Percentiles rank a stretch among this genome's conserved stretches.
phyloP scores from a whole-genome alignment of 2,888 invertebrate species.

The Rhagonycha lutea region DNA sequence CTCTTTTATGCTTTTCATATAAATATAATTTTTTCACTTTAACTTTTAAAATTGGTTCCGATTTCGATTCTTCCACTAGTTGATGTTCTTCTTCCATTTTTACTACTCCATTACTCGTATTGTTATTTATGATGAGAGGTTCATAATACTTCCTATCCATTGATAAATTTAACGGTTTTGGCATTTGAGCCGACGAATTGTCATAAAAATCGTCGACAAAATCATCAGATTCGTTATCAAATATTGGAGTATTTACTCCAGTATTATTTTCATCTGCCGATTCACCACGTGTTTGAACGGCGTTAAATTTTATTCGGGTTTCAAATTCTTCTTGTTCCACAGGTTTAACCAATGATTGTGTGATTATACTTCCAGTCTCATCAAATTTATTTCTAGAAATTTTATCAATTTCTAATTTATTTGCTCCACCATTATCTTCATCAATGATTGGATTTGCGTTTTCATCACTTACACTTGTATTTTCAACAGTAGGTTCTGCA shows the following conservation, averaged over 20 bases:
- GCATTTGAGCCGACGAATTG: not conserved
- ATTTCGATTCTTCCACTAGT: not conserved
- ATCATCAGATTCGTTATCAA: not conserved
- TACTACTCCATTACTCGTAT: not conserved
- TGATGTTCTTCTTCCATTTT: not conserved
- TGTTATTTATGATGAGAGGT: not conserved
- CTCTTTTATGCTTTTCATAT: not conserved
- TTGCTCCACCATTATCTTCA: not conserved
- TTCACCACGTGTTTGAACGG: too few relatives aligned
- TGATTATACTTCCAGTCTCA: not conserved
- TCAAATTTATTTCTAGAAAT: not conserved
- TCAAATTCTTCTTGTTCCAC: not conserved
- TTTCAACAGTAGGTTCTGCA: not conserved
- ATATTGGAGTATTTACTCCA: not conserved
- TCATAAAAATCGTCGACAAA: not conserved
- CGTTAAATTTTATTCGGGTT: not conserved
- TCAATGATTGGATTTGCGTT: not conserved
- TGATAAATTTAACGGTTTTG: conserved; percentile 7
- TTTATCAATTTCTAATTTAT: not conserved
- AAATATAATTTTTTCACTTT: not conserved
- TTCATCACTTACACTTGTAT: not conserved
- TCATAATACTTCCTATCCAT: not conserved
- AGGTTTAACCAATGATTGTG: not conserved
- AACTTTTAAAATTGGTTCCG: not conserved
- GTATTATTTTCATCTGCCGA: not conserved